Evolutionary conservation across 2,113 vertebrate genomes (phyloP).

Genomic region (Sterrhoptilus dennistouni): DNA sequence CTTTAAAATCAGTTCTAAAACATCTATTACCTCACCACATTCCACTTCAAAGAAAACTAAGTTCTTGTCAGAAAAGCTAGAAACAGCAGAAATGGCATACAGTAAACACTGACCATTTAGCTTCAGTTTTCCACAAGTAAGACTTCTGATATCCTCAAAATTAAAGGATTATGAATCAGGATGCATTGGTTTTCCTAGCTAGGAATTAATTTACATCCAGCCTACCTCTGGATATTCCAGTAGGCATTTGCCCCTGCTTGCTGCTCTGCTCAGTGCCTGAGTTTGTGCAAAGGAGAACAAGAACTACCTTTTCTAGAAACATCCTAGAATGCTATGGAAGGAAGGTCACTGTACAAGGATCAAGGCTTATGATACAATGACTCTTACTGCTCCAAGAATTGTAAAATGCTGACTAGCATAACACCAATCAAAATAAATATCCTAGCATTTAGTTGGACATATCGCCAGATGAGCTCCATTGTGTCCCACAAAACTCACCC

Average conservation of each 20-base stretch:
- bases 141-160: neutral
- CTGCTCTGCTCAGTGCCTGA: neutral
- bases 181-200: neutral
- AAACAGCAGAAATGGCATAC: neutral
- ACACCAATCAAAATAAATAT: neutral
- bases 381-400: neutral
- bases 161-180: neutral
- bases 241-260: neutral
- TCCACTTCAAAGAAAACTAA: neutral
- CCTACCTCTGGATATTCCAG: neutral
- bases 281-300: neutral
- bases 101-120: neutral
- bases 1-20: neutral
- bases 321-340: neutral
- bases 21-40: neutral
- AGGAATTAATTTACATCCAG: neutral
- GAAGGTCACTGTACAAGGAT: neutral
- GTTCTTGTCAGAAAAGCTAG: neutral
- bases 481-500: neutral
- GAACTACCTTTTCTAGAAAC: neutral
- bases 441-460: neutral
- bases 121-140: neutral
- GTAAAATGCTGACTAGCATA: neutral
- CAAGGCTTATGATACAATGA: neutral
- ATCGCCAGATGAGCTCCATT: neutral